phyloP scores from a whole-genome alignment of 92 coral and sea anemone species.

The Montipora capitata region DNA sequence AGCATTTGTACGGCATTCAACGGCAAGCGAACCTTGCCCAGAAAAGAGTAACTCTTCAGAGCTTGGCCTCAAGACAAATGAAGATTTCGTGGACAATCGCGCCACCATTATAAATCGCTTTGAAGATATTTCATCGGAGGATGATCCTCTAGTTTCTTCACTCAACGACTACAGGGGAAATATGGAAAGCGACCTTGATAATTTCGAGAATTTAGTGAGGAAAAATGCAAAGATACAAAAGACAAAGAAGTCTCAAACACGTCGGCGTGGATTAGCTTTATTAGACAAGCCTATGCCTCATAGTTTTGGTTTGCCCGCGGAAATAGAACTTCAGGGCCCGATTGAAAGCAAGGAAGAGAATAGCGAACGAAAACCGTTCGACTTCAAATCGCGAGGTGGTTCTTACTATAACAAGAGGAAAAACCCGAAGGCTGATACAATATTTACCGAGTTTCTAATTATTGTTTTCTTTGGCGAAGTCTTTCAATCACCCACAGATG shows the following conservation, averaged over 20 bases:
- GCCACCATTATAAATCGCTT: constrained; percentile 7
- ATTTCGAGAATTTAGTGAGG: not conserved
- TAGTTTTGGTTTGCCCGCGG: constrained; percentile 75
- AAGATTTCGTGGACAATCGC: constrained; percentile 37
- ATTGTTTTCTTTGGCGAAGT: constrained; percentile 81
- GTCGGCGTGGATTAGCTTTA: not conserved
- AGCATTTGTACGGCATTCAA: constrained; percentile 66
- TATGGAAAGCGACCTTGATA: not conserved
- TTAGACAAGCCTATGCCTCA: constrained; percentile 65
- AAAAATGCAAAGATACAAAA: not conserved
- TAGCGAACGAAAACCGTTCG: constrained; percentile 66
- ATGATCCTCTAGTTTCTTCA: no score
- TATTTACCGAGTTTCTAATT: constrained; percentile 80
- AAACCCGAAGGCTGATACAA: constrained; percentile 78
- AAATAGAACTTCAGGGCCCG: constrained; percentile 57
- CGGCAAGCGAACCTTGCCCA: constrained; percentile 17
- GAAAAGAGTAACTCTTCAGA: constrained; percentile 10
- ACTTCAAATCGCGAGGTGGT: constrained; percentile 77
- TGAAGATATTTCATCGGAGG: not conserved
- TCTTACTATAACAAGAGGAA: constrained; percentile 75
- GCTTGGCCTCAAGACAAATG: not conserved
- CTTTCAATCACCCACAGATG: constrained; percentile 89
- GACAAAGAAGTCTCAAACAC: not conserved
- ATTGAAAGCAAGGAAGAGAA: constrained; percentile 32
- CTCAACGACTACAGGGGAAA: not conserved